phyloP scores from a whole-genome alignment of 2,113 vertebrate genomes.

The Cynopterus brachyotis region DNA sequence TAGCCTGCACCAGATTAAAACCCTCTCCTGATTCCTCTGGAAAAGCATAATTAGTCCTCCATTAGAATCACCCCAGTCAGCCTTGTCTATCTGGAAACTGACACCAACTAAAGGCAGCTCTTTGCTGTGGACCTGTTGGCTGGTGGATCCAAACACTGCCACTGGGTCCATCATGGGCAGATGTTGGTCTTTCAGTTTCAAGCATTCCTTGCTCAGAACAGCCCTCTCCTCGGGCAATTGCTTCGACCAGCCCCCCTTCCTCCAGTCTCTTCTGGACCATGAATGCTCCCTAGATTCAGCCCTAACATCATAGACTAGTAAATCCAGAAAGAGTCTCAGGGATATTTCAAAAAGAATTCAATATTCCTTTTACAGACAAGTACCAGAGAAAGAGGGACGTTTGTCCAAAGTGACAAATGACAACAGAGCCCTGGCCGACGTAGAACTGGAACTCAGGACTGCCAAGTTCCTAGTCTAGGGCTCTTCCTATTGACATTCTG shows the following conservation, averaged over 20 bases:
- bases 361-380: not conserved
- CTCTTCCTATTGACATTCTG: not conserved
- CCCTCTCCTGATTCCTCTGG: not conserved
- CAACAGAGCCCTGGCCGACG: not conserved
- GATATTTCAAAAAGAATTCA: not conserved
- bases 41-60: not conserved
- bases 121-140: accelerated
- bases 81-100: not conserved
- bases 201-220: not conserved
- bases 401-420: not conserved
- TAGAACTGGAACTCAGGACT: not conserved
- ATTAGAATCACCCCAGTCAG: not conserved
- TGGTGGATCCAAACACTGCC: not conserved
- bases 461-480: not conserved
- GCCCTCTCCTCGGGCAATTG: not conserved
- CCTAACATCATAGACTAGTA: not conserved
- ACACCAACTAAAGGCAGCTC: not conserved
- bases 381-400: not conserved
- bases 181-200: not conserved
- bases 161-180: accelerated
- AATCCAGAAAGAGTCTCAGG: not conserved
- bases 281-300: not conserved
- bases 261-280: not conserved
- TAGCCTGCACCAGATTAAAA: not conserved
- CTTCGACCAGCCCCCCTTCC: not conserved